phyloP scores from a whole-genome alignment of 2,113 vertebrate genomes.

The Perca flavescens region DNA sequence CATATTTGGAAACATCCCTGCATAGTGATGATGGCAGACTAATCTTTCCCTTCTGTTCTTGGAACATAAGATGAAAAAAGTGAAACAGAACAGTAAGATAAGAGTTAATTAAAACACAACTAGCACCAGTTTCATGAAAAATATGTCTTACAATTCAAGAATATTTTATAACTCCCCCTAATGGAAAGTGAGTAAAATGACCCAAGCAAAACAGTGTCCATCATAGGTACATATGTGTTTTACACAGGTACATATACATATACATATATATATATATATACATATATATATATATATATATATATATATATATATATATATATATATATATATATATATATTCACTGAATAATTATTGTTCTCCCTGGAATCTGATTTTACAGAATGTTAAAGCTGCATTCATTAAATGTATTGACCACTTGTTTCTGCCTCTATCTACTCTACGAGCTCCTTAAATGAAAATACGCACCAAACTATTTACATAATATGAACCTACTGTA shows the following conservation, averaged over 20 bases:
- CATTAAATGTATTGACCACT: too few species aligned
- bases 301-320: too few species aligned
- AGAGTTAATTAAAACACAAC: not conserved
- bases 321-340: too few species aligned
- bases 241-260: not conserved
- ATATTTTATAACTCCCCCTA: not conserved
- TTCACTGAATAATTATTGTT: not conserved
- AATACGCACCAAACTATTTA: not conserved
- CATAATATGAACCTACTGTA: not conserved
- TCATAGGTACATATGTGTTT: not conserved
- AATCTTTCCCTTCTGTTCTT: not conserved
- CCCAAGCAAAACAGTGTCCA: not conserved
- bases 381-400: not conserved
- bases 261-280: too few species aligned
- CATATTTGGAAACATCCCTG: slow-evolving; percentile 5
- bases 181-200: too few species aligned
- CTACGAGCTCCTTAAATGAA: not conserved
- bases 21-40: slow-evolving; percentile 15
- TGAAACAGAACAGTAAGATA: not conserved
- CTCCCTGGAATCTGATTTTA: not conserved
- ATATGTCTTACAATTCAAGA: not conserved
- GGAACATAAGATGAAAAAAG: not conserved
- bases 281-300: too few species aligned
- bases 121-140: slow-evolving; percentile 7
- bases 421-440: not conserved